Evolutionary conservation across 2,797 vertebrate species (phyloP).

Genomic region (Rhadinocentrus ornatus): DNA sequence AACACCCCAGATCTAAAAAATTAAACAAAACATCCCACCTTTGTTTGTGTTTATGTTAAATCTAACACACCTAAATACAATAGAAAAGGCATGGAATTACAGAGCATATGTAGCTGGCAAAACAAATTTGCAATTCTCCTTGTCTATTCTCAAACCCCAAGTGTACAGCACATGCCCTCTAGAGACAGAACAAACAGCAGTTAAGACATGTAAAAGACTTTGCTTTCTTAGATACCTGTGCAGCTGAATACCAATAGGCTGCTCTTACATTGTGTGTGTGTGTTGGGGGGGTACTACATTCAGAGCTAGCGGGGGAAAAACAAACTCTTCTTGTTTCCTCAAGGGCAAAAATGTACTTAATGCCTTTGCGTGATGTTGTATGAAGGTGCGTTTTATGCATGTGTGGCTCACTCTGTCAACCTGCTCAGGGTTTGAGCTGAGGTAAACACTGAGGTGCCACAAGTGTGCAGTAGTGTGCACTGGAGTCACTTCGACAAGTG

Average conservation of each 20-base stretch:
- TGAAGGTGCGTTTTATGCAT: slow-evolving; percentile 41
- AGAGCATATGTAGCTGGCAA: slow-evolving; percentile 71
- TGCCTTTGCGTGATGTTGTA: slow-evolving; percentile 60
- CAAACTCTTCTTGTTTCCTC: slow-evolving; percentile 76
- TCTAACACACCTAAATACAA: slow-evolving; percentile 56
- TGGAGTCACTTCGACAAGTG: slow-evolving; percentile 63
- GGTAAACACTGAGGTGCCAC: slow-evolving; percentile 59
- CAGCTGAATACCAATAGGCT: slow-evolving; percentile 84
- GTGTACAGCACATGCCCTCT: slow-evolving; percentile 79
- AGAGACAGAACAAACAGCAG: slow-evolving; percentile 84
- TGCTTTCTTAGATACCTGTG: slow-evolving; percentile 82
- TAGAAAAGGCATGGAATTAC: slow-evolving; percentile 65
- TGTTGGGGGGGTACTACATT: slow-evolving; percentile 48
- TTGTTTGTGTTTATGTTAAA: slow-evolving; percentile 67
- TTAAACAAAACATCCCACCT: slow-evolving; percentile 73
- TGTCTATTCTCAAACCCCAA: slow-evolving; percentile 78
- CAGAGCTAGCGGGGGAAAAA: slow-evolving; percentile 61
- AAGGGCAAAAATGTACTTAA: slow-evolving; percentile 75
- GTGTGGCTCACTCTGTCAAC: slow-evolving; percentile 42
- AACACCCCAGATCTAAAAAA: slow-evolving; percentile 66
- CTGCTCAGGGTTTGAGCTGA: slow-evolving; percentile 41
- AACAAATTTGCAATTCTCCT: slow-evolving; percentile 78
- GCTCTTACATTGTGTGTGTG: slow-evolving; percentile 62
- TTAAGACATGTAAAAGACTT: slow-evolving; percentile 84
- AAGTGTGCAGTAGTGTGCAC: slow-evolving; percentile 54